Evolutionary conservation across 1,140 invertebrate genomes (phyloP).

Genomic region (Solen grandis): DNA sequence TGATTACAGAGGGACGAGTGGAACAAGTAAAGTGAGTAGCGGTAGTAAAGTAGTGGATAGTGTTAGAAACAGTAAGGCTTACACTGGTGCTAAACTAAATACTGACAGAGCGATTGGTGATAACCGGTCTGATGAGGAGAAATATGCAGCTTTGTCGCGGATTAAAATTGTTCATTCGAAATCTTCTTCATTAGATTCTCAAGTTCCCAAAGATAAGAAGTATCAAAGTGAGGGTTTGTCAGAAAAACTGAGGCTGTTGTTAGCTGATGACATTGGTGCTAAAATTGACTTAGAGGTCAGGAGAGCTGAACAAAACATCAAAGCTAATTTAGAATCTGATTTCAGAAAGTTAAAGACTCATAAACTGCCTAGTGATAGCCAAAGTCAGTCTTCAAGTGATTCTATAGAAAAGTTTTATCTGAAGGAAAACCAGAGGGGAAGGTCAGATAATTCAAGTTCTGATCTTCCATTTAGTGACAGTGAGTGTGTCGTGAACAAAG

Average conservation of each 20-base stretch:
- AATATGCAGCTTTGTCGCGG: slow-evolving; percentile 44
- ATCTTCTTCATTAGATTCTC: slow-evolving; percentile 31
- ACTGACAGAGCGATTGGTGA: slow-evolving; percentile 2
- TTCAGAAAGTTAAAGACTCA: too few relatives aligned
- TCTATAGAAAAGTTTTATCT: not conserved
- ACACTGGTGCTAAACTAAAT: not conserved
- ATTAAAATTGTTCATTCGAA: slow-evolving; percentile 44
- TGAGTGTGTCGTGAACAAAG: slow-evolving; percentile 15
- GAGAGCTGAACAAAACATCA: too few relatives aligned
- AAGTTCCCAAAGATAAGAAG: not conserved
- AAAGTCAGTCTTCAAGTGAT: not conserved
- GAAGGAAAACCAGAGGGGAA: slow-evolving; percentile 1
- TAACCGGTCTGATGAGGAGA: slow-evolving; percentile 52
- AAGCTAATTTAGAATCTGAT: too few relatives aligned
- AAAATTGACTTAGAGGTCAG: too few relatives aligned
- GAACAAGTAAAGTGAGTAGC: too few relatives aligned
- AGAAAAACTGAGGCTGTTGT: too few relatives aligned
- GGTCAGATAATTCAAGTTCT: not conserved
- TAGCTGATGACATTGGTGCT: too few relatives aligned
- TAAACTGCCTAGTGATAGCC: too few relatives aligned
- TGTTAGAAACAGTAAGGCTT: not conserved
- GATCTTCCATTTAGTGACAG: slow-evolving; percentile 26
- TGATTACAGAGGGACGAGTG: too few relatives aligned
- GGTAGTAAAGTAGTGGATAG: not conserved
- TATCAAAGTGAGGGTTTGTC: not conserved